Conservation (phyloP, 2,797 vertebrate species). For the Xyrichtys novacula region DNA sequence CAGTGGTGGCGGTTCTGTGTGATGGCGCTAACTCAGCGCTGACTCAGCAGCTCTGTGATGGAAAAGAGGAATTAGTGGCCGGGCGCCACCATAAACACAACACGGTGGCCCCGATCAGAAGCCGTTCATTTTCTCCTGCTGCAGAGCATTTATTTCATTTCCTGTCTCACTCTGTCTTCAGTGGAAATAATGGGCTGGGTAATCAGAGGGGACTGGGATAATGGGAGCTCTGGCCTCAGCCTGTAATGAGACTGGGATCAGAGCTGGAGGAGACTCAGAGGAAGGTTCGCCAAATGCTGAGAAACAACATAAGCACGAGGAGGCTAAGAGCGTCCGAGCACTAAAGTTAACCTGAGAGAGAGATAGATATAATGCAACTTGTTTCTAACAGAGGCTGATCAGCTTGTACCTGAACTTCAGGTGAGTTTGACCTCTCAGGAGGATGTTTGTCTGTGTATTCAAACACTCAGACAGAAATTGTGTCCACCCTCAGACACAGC, state of each 20-base stretch:
- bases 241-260: constrained; percentile 71
- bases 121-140: constrained; percentile 75
- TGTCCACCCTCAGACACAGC: constrained; percentile 26
- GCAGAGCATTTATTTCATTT: constrained; percentile 82
- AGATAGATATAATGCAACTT: no score
- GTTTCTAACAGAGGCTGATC: no score
- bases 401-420: constrained; percentile 30
- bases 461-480: constrained; percentile 8
- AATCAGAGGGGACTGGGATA: constrained; percentile 77
- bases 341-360: constrained; percentile 36
- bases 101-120: constrained; percentile 74
- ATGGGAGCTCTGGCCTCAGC: constrained; percentile 71
- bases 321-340: constrained; percentile 48
- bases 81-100: constrained; percentile 73
- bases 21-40: constrained; percentile 62
- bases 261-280: constrained; percentile 32
- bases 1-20: constrained; percentile 49
- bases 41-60: constrained; percentile 67
- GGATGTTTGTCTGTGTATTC: constrained; percentile 55
- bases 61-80: constrained; percentile 74
- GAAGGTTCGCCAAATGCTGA: constrained; percentile 53
- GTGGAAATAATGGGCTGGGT: constrained; percentile 75
- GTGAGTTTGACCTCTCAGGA: constrained; percentile 40
- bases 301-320: constrained; percentile 50
- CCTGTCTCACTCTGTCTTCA: constrained; percentile 80